Evolutionary conservation across 2,797 vertebrate species (phyloP).

Genomic region (Phylloscopus collybita): DNA sequence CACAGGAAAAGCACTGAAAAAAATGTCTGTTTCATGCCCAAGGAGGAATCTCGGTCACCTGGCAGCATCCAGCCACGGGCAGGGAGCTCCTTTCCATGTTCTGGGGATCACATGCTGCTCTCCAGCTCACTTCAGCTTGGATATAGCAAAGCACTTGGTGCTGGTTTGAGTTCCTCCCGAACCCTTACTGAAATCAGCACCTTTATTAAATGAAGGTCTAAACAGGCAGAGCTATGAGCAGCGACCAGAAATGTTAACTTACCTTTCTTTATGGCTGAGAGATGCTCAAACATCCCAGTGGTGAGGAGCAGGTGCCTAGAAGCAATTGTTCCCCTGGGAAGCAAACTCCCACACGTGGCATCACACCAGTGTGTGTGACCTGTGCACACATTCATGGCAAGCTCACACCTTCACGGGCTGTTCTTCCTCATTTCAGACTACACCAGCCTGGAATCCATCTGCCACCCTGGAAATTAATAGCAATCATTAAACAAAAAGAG

Average conservation of each 20-base stretch:
- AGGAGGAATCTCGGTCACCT: neutral
- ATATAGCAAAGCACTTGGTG: neutral
- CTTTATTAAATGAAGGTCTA: neutral
- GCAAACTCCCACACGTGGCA: neutral
- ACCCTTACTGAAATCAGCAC: slow-evolving; percentile 23
- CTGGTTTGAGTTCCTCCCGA: neutral
- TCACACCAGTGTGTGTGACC: neutral
- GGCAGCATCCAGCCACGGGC: neutral
- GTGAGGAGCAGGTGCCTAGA: neutral
- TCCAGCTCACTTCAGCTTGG: neutral
- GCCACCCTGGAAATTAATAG: slow-evolving; percentile 78
- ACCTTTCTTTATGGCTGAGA: neutral
- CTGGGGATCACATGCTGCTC: neutral
- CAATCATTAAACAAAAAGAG: slow-evolving; percentile 78
- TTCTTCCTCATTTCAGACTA: slow-evolving; percentile 56
- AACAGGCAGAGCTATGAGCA: neutral
- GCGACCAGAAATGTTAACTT: neutral
- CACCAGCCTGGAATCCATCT: slow-evolving; percentile 70
- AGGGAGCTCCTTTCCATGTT: neutral
- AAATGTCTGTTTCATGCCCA: neutral
- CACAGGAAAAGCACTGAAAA: neutral
- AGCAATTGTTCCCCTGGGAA: neutral
- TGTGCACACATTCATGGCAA: neutral
- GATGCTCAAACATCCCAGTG: neutral
- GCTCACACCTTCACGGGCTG: slow-evolving; percentile 36